Evolutionary conservation across 2,888 invertebrate species (phyloP), one percentile per base, ranked within the genome.

Genomic region (Ceramica pisi): DNA sequence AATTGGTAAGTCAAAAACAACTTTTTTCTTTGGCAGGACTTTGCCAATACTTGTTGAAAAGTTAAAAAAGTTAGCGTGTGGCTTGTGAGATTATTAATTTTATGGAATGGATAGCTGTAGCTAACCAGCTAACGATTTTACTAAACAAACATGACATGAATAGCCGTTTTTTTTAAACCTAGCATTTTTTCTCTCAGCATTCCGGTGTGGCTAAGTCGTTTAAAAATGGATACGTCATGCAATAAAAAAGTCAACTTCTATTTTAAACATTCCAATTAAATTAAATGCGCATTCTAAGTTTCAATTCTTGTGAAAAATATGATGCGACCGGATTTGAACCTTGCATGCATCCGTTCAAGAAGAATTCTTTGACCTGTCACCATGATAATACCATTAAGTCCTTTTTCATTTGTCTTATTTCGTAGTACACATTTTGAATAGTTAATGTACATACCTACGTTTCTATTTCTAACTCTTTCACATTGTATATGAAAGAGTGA

Each of bases 1-100:
- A 88, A 89, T 89, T 90, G 85, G 83, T 76, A 77, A 76, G 74
- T 76, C 61, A 75, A 78, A 80, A 75, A 69, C 72, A 81, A 84
- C 79, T 83, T 87, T 86, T 85, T 86, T 76, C 70, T 78, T 84
- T 84, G 75, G 81, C 82, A 78, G 71, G 61, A 75, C 71, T 74
- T 77, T 67, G 61, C 59, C 75, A 77, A 70, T 71, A 64, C 60
- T 57, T 50, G 61, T 65, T 67, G 31, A 61, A 75, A 66, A 70
- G n/a, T 56, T 59, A 19, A 23, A 76, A 60, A 74, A 67, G 59
- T 76, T 78, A 10, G 81, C 77, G 77, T 81, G 64, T 51, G 68
- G 26, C 77, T 69, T 46, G 50, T 46, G 55, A 23, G 46, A 71
- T 63, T 78, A 80, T 78, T 66, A 78, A 72, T 82, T 78, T 67